These are phyloP conservation scores for Syngnathus scovelli DNA, from an alignment of 2,113 vertebrate genomes.

Conservation along the genomic window DNA sequence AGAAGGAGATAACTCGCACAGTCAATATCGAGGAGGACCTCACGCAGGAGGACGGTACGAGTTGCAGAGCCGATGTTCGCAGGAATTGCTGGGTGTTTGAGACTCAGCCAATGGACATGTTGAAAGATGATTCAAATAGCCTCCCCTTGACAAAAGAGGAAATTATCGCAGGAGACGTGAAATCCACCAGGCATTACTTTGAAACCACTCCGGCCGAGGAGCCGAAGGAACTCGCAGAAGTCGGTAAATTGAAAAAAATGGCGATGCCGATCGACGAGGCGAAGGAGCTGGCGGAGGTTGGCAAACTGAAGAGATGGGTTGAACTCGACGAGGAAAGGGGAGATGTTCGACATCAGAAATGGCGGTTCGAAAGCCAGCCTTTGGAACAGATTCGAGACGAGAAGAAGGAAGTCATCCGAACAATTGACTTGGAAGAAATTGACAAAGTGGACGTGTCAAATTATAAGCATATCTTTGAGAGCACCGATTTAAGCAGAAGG, in stretches of 20 bases:
- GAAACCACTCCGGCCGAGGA: conserved; percentile 78
- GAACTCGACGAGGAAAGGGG: conserved; percentile 81
- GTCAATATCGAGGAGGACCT: conserved; percentile 78
- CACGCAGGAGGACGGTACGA: conserved; percentile 74
- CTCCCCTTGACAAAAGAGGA: conserved; percentile 64
- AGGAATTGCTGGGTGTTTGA: conserved; percentile 86
- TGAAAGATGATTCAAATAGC: conserved; percentile 76
- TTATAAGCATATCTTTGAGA: conserved; percentile 82
- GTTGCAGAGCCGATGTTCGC: conserved; percentile 70
- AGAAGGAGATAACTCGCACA: conserved; percentile 73
- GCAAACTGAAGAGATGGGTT: conserved; percentile 73
- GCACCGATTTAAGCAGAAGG: conserved; percentile 66
- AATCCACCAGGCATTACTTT: conserved; percentile 81
- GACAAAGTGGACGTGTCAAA: conserved; percentile 81
- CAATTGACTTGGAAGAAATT: conserved; percentile 81
- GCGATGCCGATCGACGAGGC: conserved; percentile 71
- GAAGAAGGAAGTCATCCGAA: conserved; percentile 73
- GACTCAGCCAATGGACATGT: conserved; percentile 80
- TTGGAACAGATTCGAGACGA: conserved; percentile 84
- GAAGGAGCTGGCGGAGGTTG: conserved; percentile 77
- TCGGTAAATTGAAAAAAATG: conserved; percentile 77
- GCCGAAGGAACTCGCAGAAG: conserved; percentile 76
- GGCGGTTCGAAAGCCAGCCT: conserved; percentile 84
- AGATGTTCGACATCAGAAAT: conserved; percentile 83
- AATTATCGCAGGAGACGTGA: conserved; percentile 81